A percentile compares a stretch with the other conserved stretches of the same genome.
Conservation (phyloP, 2,113 vertebrate species). For the Nothobranchius kuhntae region DNA sequence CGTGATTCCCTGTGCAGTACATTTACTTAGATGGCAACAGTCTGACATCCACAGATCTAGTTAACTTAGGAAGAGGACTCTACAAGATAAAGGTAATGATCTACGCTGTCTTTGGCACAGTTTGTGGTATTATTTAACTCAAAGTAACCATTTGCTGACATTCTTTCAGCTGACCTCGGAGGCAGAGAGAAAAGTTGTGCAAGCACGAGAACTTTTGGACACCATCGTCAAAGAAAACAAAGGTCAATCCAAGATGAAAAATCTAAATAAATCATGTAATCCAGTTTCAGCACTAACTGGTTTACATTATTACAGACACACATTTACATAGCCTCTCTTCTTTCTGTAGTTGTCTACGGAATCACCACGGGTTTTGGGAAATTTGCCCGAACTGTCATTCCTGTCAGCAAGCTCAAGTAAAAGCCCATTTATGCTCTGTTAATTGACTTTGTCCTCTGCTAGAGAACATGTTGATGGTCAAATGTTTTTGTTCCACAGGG, state of each 20-base stretch:
- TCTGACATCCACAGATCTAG: slow-evolving; percentile 88
- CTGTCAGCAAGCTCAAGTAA: slow-evolving; percentile 90
- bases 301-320: too few species aligned
- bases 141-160: not conserved
- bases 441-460: slow-evolving; percentile 1
- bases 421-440: slow-evolving; percentile 24
- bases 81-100: slow-evolving; percentile 94
- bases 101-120: slow-evolving; percentile 12
- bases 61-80: slow-evolving; percentile 88
- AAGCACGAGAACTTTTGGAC: slow-evolving; percentile 92
- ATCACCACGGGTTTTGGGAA: slow-evolving; percentile 99
- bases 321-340: not conserved
- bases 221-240: slow-evolving; percentile 92
- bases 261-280: too few species aligned
- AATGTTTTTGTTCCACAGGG: slow-evolving; percentile 75
- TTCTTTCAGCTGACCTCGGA: slow-evolving; percentile 84
- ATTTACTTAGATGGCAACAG: slow-evolving; percentile 90
- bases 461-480: not conserved
- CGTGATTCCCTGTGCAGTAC: slow-evolving; percentile 75
- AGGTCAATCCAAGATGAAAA: slow-evolving; percentile 69
- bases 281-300: too few species aligned
- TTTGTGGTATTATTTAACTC: slow-evolving; percentile 46
- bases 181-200: slow-evolving; percentile 87
- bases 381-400: slow-evolving; percentile 95
- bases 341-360: slow-evolving; percentile 92